Percentiles rank a stretch among this genome's conserved stretches.
These are phyloP conservation scores for Odontomyia ornata DNA, from an alignment of 2,888 invertebrate genomes.

Conservation along the genomic window DNA sequence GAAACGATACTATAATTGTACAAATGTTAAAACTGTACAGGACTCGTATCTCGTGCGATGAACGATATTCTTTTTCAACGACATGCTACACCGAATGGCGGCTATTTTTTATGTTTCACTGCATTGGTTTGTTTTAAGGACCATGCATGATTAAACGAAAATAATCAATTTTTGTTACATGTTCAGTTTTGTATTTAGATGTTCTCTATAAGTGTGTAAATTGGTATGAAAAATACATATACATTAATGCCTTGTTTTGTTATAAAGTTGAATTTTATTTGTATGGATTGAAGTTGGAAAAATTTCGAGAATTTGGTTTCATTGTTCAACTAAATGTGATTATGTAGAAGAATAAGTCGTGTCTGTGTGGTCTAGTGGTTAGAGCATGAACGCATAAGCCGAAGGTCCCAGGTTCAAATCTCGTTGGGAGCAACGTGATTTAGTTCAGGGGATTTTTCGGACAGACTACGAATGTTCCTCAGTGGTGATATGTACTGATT, in stretches of 20 bases:
- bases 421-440: no score
- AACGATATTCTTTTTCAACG: neutral
- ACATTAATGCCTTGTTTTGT: conserved; percentile 27
- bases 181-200: neutral
- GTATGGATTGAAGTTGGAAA: no score
- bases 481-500: no score
- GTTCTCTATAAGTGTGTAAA: conserved; percentile 1
- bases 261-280: neutral
- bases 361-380: no score
- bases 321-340: no score
- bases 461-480: no score
- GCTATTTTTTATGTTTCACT: neutral
- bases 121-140: conserved; percentile 23
- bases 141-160: neutral
- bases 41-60: neutral
- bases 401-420: no score
- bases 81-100: neutral
- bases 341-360: no score
- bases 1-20: neutral
- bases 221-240: conserved; percentile 10
- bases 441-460: no score
- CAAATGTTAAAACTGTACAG: neutral
- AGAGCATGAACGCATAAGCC: no score
- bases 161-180: neutral
- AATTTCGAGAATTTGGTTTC: no score